Percentiles rank a stretch among this genome's conserved stretches.
Conservation (phyloP, 1,140 invertebrate genomes). For the Ooceraea biroi region DNA sequence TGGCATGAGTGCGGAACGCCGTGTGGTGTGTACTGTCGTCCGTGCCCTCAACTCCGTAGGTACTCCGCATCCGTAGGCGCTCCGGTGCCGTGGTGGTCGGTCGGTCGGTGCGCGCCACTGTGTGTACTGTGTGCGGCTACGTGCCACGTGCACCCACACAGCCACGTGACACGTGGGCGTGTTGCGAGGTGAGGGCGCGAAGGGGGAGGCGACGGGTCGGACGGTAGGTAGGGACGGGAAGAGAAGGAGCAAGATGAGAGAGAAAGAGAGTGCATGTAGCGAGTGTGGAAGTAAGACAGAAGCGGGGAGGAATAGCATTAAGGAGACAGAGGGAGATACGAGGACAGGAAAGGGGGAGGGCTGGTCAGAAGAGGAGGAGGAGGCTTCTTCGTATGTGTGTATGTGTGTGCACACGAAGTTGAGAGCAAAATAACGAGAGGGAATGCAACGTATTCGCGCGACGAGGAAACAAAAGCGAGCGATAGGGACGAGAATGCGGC, state of each 20-base stretch:
- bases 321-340: slow-evolving; percentile 52
- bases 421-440: slow-evolving; percentile 65
- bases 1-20: slow-evolving; percentile 77
- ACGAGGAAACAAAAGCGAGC: slow-evolving; percentile 68
- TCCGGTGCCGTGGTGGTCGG: slow-evolving; percentile 51
- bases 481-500: slow-evolving; percentile 39
- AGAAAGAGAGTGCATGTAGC: background rate
- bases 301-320: slow-evolving; percentile 8
- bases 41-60: slow-evolving; percentile 74
- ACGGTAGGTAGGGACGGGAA: slow-evolving; percentile 36
- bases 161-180: slow-evolving; percentile 67
- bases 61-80: slow-evolving; percentile 74
- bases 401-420: slow-evolving; percentile 34
- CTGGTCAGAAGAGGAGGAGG: slow-evolving; percentile 29
- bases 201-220: slow-evolving; percentile 34
- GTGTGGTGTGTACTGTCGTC: slow-evolving; percentile 80
- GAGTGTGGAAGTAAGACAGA: slow-evolving; percentile 49
- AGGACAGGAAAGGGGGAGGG: slow-evolving; percentile 26
- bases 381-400: slow-evolving; percentile 12
- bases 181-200: slow-evolving; percentile 27
- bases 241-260: slow-evolving; percentile 1
- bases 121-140: slow-evolving; percentile 44
- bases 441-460: slow-evolving; percentile 22
- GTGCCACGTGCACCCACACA: slow-evolving; percentile 38
- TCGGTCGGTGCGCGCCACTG: slow-evolving; percentile 24